phyloP scores from a whole-genome alignment of 2,113 vertebrate species.

The Elephantulus edwardii region DNA sequence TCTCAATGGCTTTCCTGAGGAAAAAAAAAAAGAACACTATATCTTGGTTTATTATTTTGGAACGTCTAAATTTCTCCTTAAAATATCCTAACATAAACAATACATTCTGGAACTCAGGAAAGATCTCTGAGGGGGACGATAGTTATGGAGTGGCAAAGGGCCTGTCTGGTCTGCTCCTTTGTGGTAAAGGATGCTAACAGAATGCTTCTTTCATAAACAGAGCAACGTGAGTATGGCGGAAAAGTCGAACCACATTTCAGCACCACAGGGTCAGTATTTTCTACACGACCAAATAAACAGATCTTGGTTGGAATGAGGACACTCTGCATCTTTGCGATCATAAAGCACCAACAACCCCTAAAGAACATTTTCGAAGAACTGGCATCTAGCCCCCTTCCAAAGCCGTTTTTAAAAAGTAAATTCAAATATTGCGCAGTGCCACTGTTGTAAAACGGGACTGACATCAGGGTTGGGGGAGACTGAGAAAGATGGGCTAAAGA shows the following conservation, averaged over 20 bases:
- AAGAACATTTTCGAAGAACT: slow-evolving; percentile 2
- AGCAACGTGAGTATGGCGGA: background rate
- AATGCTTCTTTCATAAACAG: background rate
- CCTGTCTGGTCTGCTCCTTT: background rate
- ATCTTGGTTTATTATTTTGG: background rate
- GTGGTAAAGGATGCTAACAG: background rate
- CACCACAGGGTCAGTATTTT: slow-evolving; percentile 5
- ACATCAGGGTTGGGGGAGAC: too few species aligned
- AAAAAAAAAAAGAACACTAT: background rate
- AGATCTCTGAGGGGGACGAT: background rate
- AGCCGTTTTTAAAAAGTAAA: background rate
- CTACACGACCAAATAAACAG: background rate
- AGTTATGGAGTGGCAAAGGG: background rate
- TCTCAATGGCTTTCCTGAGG: background rate
- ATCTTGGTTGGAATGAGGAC: too few species aligned
- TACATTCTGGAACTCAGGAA: slow-evolving; percentile 1
- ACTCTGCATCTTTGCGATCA: background rate
- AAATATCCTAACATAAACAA: background rate
- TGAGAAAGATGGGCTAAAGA: too few species aligned
- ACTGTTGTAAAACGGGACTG: too few species aligned
- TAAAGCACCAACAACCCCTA: background rate
- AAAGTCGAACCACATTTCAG: slow-evolving; percentile 13
- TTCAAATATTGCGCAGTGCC: too few species aligned
- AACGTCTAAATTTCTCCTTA: slow-evolving; percentile 38
- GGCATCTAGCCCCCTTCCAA: background rate